Evolutionary conservation across 2,797 vertebrate species (phyloP), one percentile per base, ranked within the genome.

Genomic region (Eremophila alpestris): DNA sequence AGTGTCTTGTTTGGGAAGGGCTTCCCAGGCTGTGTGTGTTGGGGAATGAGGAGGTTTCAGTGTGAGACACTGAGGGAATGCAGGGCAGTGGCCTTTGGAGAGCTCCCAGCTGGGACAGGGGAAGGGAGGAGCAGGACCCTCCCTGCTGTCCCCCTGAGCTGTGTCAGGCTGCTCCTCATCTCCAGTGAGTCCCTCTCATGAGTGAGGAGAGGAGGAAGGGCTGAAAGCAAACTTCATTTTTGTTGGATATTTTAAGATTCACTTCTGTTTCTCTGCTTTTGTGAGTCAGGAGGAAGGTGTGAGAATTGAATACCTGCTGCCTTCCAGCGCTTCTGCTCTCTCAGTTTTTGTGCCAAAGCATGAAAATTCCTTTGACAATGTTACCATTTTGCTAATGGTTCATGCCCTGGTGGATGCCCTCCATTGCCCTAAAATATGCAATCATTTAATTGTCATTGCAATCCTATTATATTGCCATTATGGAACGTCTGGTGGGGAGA

Each of bases 401-500:
- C 95, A 88, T 95, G 89, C 84, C 96, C 93, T 83, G 11, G 82
- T 88, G 84, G 97, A 96, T 96, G 94, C 93, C 97, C 96, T 97
- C 92, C 96, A 93, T 96, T 96, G 97, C 96, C 94, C 83, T 58
- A 97, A 98, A 98, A 98, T 96, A 97, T 94, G 96, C 96, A 97
- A 98, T 97, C 91, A 74, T 97, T 97, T 98, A 97, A 98, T 97
- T 98, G 97, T 95, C 96, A 97, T 92, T 96, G 97, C 97, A 97
- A 97, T 98, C 97, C 95, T 97, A 97, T 98, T 97, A 97, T 97
- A 97, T 95, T 93, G 95, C 89, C 95, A 97, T 97, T 97, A 96
- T 77, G 81, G 86, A 90, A 68, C 12, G 95, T 96, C 95, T 96
- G 94, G 86, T 94, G 96, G 96, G 97, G 95, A 97, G 97, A 97